Base-by-base conservation (phyloP, 2,888 invertebrate genomes). In the Galerucella calmariensis region DNA sequence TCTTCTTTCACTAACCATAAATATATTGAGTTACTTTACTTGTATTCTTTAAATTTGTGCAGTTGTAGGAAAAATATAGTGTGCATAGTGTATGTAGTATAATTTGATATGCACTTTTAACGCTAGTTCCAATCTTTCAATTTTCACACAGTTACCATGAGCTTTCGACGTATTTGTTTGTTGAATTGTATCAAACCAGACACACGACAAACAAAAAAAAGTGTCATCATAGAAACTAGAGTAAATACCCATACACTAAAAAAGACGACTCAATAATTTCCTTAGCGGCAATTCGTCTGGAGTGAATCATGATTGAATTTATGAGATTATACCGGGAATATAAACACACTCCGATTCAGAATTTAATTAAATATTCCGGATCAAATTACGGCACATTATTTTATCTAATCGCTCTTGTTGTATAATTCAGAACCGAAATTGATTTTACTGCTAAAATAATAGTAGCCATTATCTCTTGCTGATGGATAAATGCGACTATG, bases 351-450 rank as follows among this genome's bases (percentile, higher is more conserved):
- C 59, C 72, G 66, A 72, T 66, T 72, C 66, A 16, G 66, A 72
- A 72, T 72, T 72, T 72, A 44, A 72, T 72, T 72, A 66, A 67
- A 72, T 63, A 72, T 72, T 72, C 72, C 46, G 66, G 44, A 72
- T 66, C 27, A 66, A 72, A 72, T 72, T 72, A 66, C 46, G 51
- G 48, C 59, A 51, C 72, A 66, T 72, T 66, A 72, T 71, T 71
- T 71, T 71, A 65, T 71, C 61, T 53, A 69, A 69, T 69, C 62
- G 69, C 62, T 69, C 53, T 16, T 35, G 62, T 69, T 69, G 16
- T 48, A 69, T 69, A 69, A 69, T 69, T 69, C 51, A 53, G 51
- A 9, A 16, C 63, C 16, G 9, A 65, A 65, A 65, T 65, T 65
- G 63, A 65, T 65, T 65, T 65, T 12, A 20, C 41, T 65, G 41